These are phyloP conservation scores for Simalia tracyae DNA, from an alignment of 2,797 vertebrate genomes.

Conservation along the genomic window DNA sequence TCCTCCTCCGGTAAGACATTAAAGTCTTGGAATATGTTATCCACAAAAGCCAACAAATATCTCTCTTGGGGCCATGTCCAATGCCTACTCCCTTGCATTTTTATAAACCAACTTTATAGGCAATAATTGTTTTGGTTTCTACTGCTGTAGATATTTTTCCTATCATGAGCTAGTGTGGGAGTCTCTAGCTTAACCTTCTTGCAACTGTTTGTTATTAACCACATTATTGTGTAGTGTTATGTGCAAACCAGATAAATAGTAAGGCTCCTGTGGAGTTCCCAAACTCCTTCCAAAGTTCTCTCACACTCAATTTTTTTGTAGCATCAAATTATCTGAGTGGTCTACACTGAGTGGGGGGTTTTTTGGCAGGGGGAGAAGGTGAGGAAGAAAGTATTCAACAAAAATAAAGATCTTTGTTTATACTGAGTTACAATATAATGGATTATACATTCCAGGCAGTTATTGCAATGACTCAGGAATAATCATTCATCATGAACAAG, in stretches of 20 bases:
- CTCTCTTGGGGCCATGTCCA: not conserved
- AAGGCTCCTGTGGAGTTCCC: not conserved
- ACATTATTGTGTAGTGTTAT: not conserved
- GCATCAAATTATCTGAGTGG: conserved; percentile 39
- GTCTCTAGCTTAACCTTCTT: not conserved
- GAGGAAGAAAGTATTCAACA: conserved; percentile 32
- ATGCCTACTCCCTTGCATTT: conserved; percentile 40
- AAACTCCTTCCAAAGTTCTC: not conserved
- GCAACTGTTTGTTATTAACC: not conserved
- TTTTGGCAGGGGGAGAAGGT: not conserved
- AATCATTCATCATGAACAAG: conserved; percentile 54
- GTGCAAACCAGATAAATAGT: not conserved
- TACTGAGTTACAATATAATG: conserved; percentile 44
- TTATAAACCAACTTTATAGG: conserved; percentile 41
- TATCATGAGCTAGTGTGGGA: conserved; percentile 16
- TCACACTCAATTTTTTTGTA: not conserved
- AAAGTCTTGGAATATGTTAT: conserved; percentile 38
- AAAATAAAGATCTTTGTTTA: conserved; percentile 48
- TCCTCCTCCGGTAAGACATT: conserved; percentile 22
- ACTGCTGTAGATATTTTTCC: conserved; percentile 42
- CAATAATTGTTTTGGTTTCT: not conserved
- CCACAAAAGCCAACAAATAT: conserved; percentile 17
- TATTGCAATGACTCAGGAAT: conserved; percentile 46
- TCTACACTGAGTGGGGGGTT: conserved; percentile 22
- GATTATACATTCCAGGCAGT: conserved; percentile 68